Evolutionary conservation across 1,140 invertebrate species (phyloP).

Genomic region (Dinoponera quadriceps): DNA sequence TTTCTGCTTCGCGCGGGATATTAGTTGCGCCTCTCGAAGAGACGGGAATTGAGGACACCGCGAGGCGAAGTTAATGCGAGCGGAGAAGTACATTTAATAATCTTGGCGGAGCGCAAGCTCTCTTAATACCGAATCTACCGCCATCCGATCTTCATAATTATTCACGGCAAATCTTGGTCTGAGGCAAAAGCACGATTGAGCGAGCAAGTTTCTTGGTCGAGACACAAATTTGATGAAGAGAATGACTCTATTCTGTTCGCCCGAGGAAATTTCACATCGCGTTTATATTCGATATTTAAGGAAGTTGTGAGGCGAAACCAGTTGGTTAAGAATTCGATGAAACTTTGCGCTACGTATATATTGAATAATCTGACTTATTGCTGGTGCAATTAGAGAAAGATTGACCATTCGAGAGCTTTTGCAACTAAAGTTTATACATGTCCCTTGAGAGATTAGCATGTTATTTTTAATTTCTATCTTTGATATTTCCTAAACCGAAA

Average conservation of each 20-base stretch:
- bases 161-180: neutral
- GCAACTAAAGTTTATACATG: no score
- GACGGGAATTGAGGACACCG: conserved; percentile 56
- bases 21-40: conserved; percentile 47
- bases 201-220: neutral
- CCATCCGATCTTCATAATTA: neutral
- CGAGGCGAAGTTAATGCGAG: conserved; percentile 17
- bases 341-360: no score
- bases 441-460: no score
- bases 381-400: no score
- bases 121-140: conserved; percentile 13
- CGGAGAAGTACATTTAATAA: neutral
- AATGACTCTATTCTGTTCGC: neutral
- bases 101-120: neutral
- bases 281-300: no score
- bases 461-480: no score
- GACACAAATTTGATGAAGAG: neutral
- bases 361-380: no score
- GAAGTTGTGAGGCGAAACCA: no score
- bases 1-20: conserved; percentile 47
- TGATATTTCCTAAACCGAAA: no score
- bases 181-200: neutral
- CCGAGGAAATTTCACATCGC: no score
- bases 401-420: no score
- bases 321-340: no score